Percentiles rank a stretch among this genome's conserved stretches.
Evolutionary conservation across 2,888 invertebrate species (phyloP).

Genomic region (Leistus spinibarbis): DNA sequence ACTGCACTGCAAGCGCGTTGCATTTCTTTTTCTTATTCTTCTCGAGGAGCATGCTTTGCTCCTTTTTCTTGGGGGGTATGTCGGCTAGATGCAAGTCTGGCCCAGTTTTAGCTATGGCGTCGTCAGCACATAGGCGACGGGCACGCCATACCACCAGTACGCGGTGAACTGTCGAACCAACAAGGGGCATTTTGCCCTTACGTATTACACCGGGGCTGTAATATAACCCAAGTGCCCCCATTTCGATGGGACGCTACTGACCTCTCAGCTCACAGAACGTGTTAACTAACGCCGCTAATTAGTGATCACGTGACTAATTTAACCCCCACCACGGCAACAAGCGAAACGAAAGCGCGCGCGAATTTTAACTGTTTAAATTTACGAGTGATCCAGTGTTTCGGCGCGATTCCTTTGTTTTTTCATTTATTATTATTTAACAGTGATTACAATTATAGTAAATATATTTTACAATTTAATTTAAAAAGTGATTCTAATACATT

Average conservation of each 20-base stretch:
- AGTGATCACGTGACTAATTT: constrained; percentile 40
- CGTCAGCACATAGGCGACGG: constrained; percentile 14
- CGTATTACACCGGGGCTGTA: neutral
- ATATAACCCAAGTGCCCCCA: constrained; percentile 44
- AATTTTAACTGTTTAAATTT: constrained; percentile 9
- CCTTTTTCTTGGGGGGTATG: neutral
- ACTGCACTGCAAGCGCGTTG: neutral
- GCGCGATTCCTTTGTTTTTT: neutral
- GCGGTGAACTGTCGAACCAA: constrained; percentile 27
- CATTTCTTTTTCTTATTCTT: constrained; percentile 39
- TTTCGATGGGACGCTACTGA: constrained; percentile 40
- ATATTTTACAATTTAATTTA: neutral
- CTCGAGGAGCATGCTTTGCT: neutral
- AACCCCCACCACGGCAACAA: constrained; percentile 28
- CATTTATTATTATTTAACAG: neutral
- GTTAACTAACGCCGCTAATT: constrained; percentile 40
- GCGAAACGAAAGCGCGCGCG: constrained; percentile 21
- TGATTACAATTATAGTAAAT: neutral
- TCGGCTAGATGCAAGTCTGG: constrained; percentile 25
- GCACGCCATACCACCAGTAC: constrained; percentile 28
- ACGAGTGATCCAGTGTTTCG: neutral
- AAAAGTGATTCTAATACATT: too few species aligned
- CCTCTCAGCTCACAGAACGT: neutral
- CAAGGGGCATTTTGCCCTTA: constrained; percentile 1
- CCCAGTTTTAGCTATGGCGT: constrained; percentile 36